Percentiles rank a stretch among this genome's conserved stretches.
These are phyloP conservation scores for Portevinia maculata DNA, from an alignment of 2,888 invertebrate genomes.

Conservation along the genomic window DNA sequence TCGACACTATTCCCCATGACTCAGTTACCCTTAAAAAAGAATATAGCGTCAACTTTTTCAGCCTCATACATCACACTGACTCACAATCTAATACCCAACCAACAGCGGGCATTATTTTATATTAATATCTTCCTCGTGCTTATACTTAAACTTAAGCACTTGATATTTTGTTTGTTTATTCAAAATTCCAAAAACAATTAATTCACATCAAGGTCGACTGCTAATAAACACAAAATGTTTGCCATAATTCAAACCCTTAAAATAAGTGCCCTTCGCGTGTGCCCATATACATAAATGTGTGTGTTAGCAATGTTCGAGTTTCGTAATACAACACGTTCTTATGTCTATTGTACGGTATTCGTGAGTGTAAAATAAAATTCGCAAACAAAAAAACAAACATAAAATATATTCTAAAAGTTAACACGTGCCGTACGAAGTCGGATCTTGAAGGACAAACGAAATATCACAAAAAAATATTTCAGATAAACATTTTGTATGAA, in stretches of 20 bases:
- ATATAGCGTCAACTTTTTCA: background rate
- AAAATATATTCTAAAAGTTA: background rate
- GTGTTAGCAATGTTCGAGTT: slow-evolving; percentile 27
- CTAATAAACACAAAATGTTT: background rate
- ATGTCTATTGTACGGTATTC: slow-evolving; percentile 14
- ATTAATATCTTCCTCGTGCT: slow-evolving; percentile 4
- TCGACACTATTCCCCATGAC: background rate
- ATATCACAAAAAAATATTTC: slow-evolving; percentile 19
- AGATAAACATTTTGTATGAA: slow-evolving; percentile 55
- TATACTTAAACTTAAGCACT: slow-evolving; percentile 7
- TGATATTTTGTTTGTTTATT: background rate
- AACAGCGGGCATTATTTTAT: background rate
- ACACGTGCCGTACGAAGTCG: slow-evolving; percentile 55
- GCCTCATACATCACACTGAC: background rate
- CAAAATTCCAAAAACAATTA: background rate
- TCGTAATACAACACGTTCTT: slow-evolving; percentile 51
- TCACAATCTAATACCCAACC: background rate
- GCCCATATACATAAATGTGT: background rate
- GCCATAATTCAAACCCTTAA: slow-evolving; percentile 12
- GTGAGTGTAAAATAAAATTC: too few relatives aligned
- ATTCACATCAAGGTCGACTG: slow-evolving; percentile 26
- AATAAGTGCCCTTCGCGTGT: slow-evolving; percentile 5
- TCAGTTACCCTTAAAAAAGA: background rate
- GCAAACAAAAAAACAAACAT: too few relatives aligned
- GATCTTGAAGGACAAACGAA: slow-evolving; percentile 59